Evolutionary conservation across 2,797 vertebrate species (phyloP).

Genomic region (Tokudaia muenninki): DNA sequence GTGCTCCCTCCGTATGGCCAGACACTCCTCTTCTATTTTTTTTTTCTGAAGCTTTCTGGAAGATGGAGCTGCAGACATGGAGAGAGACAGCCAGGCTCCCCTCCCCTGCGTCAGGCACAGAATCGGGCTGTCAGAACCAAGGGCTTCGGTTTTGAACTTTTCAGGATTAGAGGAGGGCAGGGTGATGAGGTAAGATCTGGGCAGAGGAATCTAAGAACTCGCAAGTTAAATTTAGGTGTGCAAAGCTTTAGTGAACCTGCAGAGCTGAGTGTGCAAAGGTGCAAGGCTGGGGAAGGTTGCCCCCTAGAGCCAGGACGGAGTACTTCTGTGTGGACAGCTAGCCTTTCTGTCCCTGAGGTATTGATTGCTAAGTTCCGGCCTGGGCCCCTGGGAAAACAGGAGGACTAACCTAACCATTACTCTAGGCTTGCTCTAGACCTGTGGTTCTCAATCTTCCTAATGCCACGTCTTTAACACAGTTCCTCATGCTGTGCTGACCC

Average conservation of each 20-base stretch:
- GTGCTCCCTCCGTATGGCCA: not conserved
- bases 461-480: not conserved
- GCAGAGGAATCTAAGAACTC: not conserved
- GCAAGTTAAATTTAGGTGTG: not conserved
- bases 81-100: not conserved
- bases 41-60: constrained; percentile 6
- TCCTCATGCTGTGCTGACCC: not conserved
- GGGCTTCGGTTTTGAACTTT: not conserved
- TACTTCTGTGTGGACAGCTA: not conserved
- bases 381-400: not conserved
- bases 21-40: not conserved
- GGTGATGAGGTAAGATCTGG: not conserved
- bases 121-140: not conserved
- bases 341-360: not conserved
- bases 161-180: too few species aligned
- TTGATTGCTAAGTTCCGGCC: not conserved
- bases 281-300: constrained; percentile 74
- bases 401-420: too few species aligned
- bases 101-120: not conserved
- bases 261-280: not conserved
- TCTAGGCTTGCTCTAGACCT: not conserved
- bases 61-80: not conserved
- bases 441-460: not conserved
- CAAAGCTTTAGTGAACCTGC: not conserved
- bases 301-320: constrained; percentile 73